These are phyloP conservation scores for Myiozetetes cayanensis DNA, from an alignment of 2,113 vertebrate species.

Conservation along the genomic window DNA sequence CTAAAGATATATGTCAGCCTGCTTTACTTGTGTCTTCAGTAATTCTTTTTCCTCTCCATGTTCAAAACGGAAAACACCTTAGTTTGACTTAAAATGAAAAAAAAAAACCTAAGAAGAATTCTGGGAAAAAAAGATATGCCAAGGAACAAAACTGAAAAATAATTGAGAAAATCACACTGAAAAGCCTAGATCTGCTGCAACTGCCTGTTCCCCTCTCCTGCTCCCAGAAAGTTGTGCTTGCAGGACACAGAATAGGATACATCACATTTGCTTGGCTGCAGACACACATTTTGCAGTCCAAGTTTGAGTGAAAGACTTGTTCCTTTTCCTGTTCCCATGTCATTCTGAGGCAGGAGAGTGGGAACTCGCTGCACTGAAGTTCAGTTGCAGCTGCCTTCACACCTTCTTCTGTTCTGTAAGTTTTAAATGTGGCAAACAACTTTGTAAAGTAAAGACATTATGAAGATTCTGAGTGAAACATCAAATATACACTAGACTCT, in stretches of 20 bases:
- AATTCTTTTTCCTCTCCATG: not conserved
- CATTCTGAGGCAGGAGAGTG: not conserved
- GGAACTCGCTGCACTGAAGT: not conserved
- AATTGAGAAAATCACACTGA: not conserved
- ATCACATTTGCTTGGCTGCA: not conserved
- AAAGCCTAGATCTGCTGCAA: not conserved
- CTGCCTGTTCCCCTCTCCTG: not conserved
- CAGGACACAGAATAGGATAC: not conserved
- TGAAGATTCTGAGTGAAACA: not conserved
- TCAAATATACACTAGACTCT: not conserved
- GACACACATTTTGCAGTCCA: not conserved
- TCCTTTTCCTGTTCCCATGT: not conserved
- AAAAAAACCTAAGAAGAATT: not conserved
- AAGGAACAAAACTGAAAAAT: not conserved
- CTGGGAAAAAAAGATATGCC: too few relatives aligned
- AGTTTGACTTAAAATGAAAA: not conserved
- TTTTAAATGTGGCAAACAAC: not conserved
- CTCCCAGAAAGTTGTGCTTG: not conserved
- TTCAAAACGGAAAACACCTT: not conserved
- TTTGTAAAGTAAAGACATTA: not conserved
- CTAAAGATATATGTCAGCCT: not conserved
- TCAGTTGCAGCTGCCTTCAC: not conserved
- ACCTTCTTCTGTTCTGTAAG: not conserved
- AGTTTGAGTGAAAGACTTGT: not conserved
- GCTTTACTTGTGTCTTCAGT: not conserved